Evolutionary conservation across 2,797 vertebrate genomes (phyloP), one percentile per base, ranked within the genome.

Genomic region (Morelia viridis): DNA sequence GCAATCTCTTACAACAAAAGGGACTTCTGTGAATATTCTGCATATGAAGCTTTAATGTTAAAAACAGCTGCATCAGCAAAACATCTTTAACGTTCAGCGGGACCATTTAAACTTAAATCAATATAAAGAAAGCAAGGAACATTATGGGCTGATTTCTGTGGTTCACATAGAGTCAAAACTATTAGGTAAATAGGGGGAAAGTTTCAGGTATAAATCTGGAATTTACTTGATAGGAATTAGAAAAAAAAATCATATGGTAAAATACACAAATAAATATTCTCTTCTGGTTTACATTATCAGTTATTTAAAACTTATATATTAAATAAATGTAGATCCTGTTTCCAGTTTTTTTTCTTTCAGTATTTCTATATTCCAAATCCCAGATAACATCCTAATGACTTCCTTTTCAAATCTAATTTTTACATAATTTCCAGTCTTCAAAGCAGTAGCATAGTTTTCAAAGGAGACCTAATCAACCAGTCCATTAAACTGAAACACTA

Each of bases 361-460:
- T 31, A 60, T 83, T 60, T 64, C 13, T 53, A 57, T 46, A 41
- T 93, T 24, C 86, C n/a, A 65, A 68, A n/a, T n/a, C 11, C 7
- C 22, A 93, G 41, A 7, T 91, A 92, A 85, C 0, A 41, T 68
- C 41, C 19, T 87, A 2, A 0, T 90, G 89, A 50, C 3, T 28
- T 68, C 89, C 87, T 88, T 85, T 64, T 91, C 71, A 88, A 3
- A 5, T 24, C 4, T 85, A 89, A 91, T 88, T 56, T 56, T 57
- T 31, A 13, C 41, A n/a, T 68, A 85, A 57, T 86, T 28, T 35
- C 46, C 6, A 50, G 17, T 88, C 35, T 17, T 53, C 53, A 94
- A 60, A 80, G 92, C 26, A 22, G 64, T 0, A 89, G 17, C 84
- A 6, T 85, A 93, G 60, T 24, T 64, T 56, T n/a, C 5, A 92